Evolutionary conservation across 2,888 invertebrate genomes (phyloP), one percentile per base, ranked within the genome.

Genomic region (Agonopterix subpropinquella): DNA sequence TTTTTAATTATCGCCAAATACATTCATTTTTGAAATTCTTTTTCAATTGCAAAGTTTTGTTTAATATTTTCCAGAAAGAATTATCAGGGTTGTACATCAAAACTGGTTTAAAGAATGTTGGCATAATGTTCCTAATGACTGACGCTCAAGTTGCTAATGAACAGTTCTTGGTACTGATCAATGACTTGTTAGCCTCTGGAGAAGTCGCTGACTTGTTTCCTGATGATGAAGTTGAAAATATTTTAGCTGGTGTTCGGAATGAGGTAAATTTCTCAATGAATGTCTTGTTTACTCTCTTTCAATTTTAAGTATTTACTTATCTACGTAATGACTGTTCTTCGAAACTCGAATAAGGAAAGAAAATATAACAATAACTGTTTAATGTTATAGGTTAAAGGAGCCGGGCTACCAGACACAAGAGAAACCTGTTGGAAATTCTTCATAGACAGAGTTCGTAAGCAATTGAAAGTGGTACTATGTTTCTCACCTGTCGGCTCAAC

Each of bases 391-490:
- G 92, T 94, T 0, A 95, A 95, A 89, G 94, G 96, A 35, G 94
- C 96, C 18, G 98, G 98, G 15, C 84, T 98, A 65, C 91, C 95
- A 44, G 98, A 98, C 74, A 95, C 97, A 0, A 90, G 97, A 59
- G 98, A 98, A 86, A 97, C 96, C 69, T 98, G 98, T 77, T 98
- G 98, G 98, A 96, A 96, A 80, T 98, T 97, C 83, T 98, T 98
- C 81, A 96, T 98, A 66, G 98, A 98, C 73, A 91, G 97, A 69
- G 98, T 98, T 15, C 91, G 98, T 48, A 93, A 94, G 57, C 97
- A 96, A 74, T 78, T 96, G 36, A 94, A 97, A 89, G 93, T 98
- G 41, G 97, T 98, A n/a, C 88, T 98, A 11, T 98, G 98, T 75
- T 98, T 98, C 81, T 98, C 98, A 8, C 98, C 98, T 0, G 98